These are phyloP conservation scores for Tipula helvola DNA, from an alignment of 2,888 invertebrate genomes.

Conservation along the genomic window DNA sequence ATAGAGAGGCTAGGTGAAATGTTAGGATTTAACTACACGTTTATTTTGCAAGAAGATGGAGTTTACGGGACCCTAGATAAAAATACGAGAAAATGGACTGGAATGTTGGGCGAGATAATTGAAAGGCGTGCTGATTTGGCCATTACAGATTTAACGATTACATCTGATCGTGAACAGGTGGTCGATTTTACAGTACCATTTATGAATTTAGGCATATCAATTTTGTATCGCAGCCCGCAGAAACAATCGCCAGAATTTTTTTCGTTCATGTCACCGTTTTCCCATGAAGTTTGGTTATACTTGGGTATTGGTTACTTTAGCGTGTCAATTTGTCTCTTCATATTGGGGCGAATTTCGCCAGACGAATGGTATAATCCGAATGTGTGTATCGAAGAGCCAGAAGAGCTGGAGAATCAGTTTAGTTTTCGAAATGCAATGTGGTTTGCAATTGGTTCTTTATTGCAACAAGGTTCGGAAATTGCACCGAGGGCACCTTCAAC, in stretches of 20 bases:
- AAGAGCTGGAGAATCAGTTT: slow-evolving; percentile 72
- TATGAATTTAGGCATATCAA: slow-evolving; percentile 87
- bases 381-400: slow-evolving; percentile 73
- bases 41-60: slow-evolving; percentile 62
- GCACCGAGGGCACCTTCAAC: slow-evolving; percentile 83
- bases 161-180: slow-evolving; percentile 73
- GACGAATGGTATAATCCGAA: slow-evolving; percentile 83
- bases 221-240: slow-evolving; percentile 76
- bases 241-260: slow-evolving; percentile 78
- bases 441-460: slow-evolving; percentile 73
- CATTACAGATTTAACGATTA: slow-evolving; percentile 83
- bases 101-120: slow-evolving; percentile 52
- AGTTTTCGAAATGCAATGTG: slow-evolving; percentile 73
- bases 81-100: slow-evolving; percentile 52
- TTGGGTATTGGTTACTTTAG: slow-evolving; percentile 68
- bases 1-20: slow-evolving; percentile 65
- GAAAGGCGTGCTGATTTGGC: slow-evolving; percentile 59
- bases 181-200: slow-evolving; percentile 95
- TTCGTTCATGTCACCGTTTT: slow-evolving; percentile 86
- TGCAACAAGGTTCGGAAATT: slow-evolving; percentile 80
- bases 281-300: slow-evolving; percentile 72
- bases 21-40: slow-evolving; percentile 71
- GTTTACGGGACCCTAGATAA: slow-evolving; percentile 56
- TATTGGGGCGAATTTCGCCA: slow-evolving; percentile 69
- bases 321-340: slow-evolving; percentile 65